Evolutionary conservation across 1,140 invertebrate species (phyloP), one percentile per base, ranked within the genome.

Genomic region (Glossosoma conforme): DNA sequence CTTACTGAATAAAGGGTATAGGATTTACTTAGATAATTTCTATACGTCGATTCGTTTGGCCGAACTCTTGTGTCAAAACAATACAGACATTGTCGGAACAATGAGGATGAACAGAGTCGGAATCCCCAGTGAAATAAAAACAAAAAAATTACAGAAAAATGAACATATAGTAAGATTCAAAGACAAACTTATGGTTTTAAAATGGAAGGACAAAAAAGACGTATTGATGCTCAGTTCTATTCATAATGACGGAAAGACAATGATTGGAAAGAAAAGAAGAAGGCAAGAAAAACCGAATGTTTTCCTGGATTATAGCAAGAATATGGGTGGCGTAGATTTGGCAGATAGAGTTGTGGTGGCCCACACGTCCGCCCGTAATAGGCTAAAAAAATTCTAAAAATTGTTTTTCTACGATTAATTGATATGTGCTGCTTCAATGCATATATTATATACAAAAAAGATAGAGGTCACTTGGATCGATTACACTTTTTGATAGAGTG

Each of bases 161-260:
- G 40, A 42, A 21, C 14, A 20, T 17, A 37, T 37, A 20, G 40
- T 22, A 42, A 42, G 40, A 42, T 42, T 14, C 40, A 42, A 42
- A 42, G 40, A 22, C 20, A 42, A 42, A 42, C 40, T 42, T 21
- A 21, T 42, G 40, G 40, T 42, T 42, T 42, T 42, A 42, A 42
- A 42, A 18, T 21, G 40, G 40, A 42, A 42, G 40, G 40, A 42
- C 14, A 44, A 44, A 44, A 44, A 44, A 32, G 42, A 44, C 42
- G 42, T 44, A 44, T 44, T 44, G 42, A 18, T 44, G 42, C 42
- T 44, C 42, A 44, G 42, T 44, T 44, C 42, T n/a, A 44, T 44
- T 44, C 42, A 44, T 30, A 44, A 44, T 44, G 42, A 44, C 28
- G 42, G 32, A 30, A 44, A 44, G 15, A 44, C 42, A 44, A 28